A percentile compares a stretch with the other conserved stretches of the same genome.
phyloP scores from a whole-genome alignment of 2,888 invertebrate species.

The Lutraria lutraria region DNA sequence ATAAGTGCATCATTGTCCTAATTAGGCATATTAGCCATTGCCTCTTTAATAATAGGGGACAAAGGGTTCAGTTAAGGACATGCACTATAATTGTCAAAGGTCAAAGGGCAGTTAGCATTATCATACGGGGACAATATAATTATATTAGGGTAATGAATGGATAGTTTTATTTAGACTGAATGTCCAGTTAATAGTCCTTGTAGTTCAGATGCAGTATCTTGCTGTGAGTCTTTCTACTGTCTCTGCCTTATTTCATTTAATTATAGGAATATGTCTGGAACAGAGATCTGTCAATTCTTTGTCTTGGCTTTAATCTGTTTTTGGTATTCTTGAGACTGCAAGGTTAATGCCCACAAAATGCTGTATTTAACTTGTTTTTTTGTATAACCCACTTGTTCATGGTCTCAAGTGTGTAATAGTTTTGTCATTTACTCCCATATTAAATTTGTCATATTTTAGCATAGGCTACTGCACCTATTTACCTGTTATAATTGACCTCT shows the following conservation, averaged over 20 bases:
- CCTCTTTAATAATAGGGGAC: constrained; percentile 2
- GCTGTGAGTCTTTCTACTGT: neutral
- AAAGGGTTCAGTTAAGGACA: constrained; percentile 28
- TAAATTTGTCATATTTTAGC: no score
- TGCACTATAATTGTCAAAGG: neutral
- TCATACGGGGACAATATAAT: neutral
- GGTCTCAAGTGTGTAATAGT: neutral
- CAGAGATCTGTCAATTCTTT: constrained; percentile 4
- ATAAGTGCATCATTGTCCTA: neutral
- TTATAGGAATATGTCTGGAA: neutral
- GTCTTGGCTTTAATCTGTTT: neutral
- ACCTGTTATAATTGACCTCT: no score
- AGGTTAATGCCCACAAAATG: neutral
- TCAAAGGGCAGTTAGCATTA: constrained; percentile 13
- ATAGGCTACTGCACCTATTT: no score
- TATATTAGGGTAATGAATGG: constrained; percentile 27
- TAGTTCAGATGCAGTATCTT: neutral
- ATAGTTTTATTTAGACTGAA: neutral
- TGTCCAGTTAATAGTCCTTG: neutral
- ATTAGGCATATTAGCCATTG: constrained; percentile 10
- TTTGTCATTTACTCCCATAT: neutral
- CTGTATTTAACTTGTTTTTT: neutral
- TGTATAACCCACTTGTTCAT: neutral
- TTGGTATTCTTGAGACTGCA: neutral
- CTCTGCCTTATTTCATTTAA: neutral